Base-by-base conservation (phyloP, 2,888 invertebrate genomes). In the Cerastoderma edule region DNA sequence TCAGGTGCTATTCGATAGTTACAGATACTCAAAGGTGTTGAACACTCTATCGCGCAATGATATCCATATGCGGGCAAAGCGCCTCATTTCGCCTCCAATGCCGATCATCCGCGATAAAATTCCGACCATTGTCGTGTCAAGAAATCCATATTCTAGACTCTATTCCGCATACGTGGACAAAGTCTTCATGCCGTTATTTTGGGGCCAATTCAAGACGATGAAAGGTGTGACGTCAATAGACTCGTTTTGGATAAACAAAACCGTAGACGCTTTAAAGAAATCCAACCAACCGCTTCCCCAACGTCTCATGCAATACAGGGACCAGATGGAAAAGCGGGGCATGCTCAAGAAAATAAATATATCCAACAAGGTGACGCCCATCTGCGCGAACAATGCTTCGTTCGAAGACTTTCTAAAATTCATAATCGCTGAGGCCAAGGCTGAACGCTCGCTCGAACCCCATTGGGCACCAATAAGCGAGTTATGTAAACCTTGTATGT, bases 381-480 rank as follows among this genome's bases (percentile, higher is more conserved):
- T 73, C 16, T 81, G 81, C 67, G 70, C 67, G 0, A 78, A 81
- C 44, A 56, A 67, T 65, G 77, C 67, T 16, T 72, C 57, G 10
- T 81, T 81, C 75, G 75, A 72, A 60, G 72, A 78, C 10, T 81
- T 81, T 67, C 53, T 81, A 3, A 63, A 63, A 27, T 81, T 75
- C 22, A 72, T 78, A n/a, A 75, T 81, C 8, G 33, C 64, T 19
- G 69, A 70, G 32, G 53, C 64, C 6, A 70, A 75, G n/a, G 19
- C 16, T 4, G 60, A 60, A 2, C 53, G 46, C 8, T n/a, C 66
- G 2, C 57, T 78, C 24, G 78, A 81, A 48, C 70, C 78, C 1
- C 81, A 81, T 32, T 81, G 81, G 81, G 77, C 81, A 4, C 81
- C 81, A 0, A 81, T 81, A 10, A 69, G 56, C 5, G 57, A 69